Percentiles rank a stretch among this genome's conserved stretches.
These are phyloP conservation scores for Saccopteryx leptura DNA, from an alignment of 2,113 vertebrate genomes.

Conservation along the genomic window DNA sequence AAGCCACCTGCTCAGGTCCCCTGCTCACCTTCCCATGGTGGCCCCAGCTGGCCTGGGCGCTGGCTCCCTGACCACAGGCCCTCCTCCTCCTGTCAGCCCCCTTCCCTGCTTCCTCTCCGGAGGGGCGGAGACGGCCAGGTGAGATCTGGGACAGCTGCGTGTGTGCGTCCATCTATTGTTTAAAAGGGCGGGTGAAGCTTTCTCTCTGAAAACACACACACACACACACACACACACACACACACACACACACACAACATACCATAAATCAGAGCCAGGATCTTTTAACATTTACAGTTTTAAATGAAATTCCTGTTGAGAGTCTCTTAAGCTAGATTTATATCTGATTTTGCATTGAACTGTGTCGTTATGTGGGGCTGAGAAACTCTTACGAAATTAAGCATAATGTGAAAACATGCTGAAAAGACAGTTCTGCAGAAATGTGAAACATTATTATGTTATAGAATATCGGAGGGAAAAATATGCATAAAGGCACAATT, in stretches of 20 bases:
- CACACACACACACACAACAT: background rate
- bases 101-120: background rate
- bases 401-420: conserved; percentile 91
- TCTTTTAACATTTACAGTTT: conserved; percentile 92
- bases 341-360: conserved; percentile 92
- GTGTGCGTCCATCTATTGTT: conserved; percentile 74
- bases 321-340: conserved; percentile 94
- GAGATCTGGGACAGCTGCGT: background rate
- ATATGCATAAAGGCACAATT: conserved; percentile 87
- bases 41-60: background rate
- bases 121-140: rapidly evolving
- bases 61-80: background rate
- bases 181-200: conserved; percentile 79
- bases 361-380: conserved; percentile 90
- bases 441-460: conserved; percentile 86
- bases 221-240: no score
- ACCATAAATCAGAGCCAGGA: conserved; percentile 89
- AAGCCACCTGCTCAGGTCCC: rapidly evolving
- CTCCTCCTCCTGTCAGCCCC: background rate
- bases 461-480: conserved; percentile 85
- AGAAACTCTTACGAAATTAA: conserved; percentile 90
- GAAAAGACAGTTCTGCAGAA: conserved; percentile 91
- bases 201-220: conserved; percentile 84
- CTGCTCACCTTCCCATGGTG: rapidly evolving
- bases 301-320: conserved; percentile 93